Evolutionary conservation across 2,113 vertebrate genomes (phyloP).

Genomic region (Haliaeetus leucogaster): DNA sequence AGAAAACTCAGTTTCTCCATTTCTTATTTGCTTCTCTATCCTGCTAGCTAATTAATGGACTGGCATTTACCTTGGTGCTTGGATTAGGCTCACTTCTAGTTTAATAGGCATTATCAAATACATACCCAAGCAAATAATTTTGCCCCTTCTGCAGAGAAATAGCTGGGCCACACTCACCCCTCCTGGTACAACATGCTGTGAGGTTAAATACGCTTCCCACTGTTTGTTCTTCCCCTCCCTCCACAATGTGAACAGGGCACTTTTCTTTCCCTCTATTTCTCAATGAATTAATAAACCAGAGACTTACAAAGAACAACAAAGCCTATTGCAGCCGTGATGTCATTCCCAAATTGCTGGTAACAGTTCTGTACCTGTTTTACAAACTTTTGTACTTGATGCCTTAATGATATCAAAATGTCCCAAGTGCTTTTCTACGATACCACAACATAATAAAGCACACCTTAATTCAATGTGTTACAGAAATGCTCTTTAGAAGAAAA

Average conservation of each 20-base stretch:
- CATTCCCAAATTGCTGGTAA: neutral
- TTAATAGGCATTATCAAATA: neutral
- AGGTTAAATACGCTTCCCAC: neutral
- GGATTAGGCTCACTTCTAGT: neutral
- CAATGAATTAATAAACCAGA: neutral
- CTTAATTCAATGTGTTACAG: neutral
- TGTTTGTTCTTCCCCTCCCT: neutral
- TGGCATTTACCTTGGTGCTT: neutral
- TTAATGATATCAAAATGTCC: neutral
- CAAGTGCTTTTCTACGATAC: neutral
- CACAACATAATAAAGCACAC: neutral
- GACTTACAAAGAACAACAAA: neutral
- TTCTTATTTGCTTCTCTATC: neutral
- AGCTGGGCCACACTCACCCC: neutral
- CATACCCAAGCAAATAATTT: neutral
- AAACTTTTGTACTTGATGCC: neutral
- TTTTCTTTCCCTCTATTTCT: neutral
- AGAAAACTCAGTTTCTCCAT: neutral
- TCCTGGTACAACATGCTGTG: too few species aligned
- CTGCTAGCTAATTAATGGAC: neutral
- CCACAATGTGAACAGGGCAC: neutral
- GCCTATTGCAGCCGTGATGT: neutral
- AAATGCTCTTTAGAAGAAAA: neutral
- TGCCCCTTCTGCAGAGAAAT: neutral
- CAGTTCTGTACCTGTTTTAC: neutral